These are phyloP conservation scores for Athetis lepigone DNA, from an alignment of 2,888 invertebrate genomes.

Conservation along the genomic window DNA sequence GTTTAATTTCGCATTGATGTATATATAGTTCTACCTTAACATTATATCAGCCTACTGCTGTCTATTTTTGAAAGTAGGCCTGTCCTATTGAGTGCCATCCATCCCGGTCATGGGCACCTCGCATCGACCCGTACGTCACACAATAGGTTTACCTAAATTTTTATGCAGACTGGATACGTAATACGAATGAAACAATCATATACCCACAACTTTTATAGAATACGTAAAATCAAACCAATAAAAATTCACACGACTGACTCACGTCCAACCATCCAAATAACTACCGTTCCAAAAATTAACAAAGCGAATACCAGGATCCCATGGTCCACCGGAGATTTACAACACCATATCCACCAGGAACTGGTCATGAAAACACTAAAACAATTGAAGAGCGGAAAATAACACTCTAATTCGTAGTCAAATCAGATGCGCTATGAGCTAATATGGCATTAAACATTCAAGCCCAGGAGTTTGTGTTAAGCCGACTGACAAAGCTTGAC, in stretches of 20 bases:
- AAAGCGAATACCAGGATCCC: slow-evolving; percentile 26
- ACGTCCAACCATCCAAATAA: slow-evolving; percentile 10
- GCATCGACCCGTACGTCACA: too few species aligned
- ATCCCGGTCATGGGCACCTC: too few species aligned
- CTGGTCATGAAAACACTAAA: slow-evolving; percentile 46
- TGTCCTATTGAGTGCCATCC: too few species aligned
- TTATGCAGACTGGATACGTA: too few species aligned
- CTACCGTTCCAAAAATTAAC: slow-evolving; percentile 30
- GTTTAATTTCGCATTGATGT: too few species aligned
- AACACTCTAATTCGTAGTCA: slow-evolving; percentile 59
- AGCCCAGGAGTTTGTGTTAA: slow-evolving; percentile 73
- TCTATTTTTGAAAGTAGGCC: too few species aligned
- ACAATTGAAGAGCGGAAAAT: slow-evolving; percentile 46
- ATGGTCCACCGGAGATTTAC: slow-evolving; percentile 54
- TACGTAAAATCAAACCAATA: neutral
- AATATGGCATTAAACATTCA: slow-evolving; percentile 85
- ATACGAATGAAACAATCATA: too few species aligned
- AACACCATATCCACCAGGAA: slow-evolving; percentile 51
- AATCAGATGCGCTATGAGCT: slow-evolving; percentile 73
- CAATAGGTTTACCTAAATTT: too few species aligned
- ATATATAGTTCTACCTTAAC: too few species aligned
- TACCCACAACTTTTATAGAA: too few species aligned
- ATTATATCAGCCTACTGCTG: too few species aligned
- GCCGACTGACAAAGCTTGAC: slow-evolving; percentile 73
- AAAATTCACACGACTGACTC: slow-evolving; percentile 10